phyloP scores from a whole-genome alignment of 2,113 vertebrate species.

The Phalacrocorax brasilianus region DNA sequence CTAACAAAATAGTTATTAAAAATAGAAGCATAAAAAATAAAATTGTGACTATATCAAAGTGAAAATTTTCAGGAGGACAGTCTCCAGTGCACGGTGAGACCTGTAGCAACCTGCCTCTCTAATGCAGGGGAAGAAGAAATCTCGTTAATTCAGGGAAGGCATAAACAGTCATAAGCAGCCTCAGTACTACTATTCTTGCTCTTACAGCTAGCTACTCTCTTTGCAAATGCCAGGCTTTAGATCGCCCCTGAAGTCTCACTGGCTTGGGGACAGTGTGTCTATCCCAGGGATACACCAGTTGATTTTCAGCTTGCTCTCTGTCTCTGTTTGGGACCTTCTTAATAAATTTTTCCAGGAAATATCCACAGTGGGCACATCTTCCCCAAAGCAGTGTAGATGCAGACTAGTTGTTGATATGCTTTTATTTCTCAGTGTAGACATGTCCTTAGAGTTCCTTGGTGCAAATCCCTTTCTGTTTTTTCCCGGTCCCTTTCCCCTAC shows the following conservation, averaged over 20 bases:
- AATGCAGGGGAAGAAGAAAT: not conserved
- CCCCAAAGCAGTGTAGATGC: not conserved
- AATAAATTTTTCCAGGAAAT: not conserved
- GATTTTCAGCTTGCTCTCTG: not conserved
- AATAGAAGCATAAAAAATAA: not conserved
- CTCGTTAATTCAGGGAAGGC: not conserved
- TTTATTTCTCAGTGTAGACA: not conserved
- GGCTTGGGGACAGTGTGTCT: not conserved
- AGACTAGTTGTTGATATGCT: not conserved
- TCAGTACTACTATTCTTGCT: not conserved
- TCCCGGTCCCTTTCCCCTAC: not conserved
- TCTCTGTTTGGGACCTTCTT: not conserved
- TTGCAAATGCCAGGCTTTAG: accelerated
- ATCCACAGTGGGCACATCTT: accelerated
- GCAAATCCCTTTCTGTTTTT: not conserved
- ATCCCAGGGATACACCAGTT: not conserved
- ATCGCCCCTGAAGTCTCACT: not conserved
- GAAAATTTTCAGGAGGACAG: not conserved
- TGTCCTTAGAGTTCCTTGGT: not conserved
- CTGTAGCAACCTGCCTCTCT: not conserved
- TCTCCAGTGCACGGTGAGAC: not conserved
- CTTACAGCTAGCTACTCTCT: not conserved
- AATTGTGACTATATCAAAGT: not conserved
- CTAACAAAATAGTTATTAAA: not conserved
- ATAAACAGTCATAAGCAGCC: not conserved